Evolutionary conservation across 1,140 invertebrate genomes (phyloP).

Genomic region (Brachionus angularis): DNA sequence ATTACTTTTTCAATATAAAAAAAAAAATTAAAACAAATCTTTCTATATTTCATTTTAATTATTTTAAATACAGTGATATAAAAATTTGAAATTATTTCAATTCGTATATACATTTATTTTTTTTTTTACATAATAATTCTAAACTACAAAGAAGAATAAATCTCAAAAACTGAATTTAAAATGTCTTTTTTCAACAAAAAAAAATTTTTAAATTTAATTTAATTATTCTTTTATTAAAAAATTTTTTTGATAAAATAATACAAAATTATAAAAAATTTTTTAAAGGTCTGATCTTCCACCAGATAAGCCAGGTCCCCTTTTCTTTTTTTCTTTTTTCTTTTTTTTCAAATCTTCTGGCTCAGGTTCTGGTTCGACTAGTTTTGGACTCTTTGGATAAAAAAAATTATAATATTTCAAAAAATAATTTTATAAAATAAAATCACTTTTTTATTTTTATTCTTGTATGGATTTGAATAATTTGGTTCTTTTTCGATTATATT

Average conservation of each 20-base stretch:
- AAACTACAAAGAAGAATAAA: too few species aligned
- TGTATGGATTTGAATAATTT: constrained; percentile 6
- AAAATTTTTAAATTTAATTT: too few species aligned
- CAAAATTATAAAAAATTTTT: neutral
- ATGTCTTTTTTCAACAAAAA: too few species aligned
- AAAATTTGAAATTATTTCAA: too few species aligned
- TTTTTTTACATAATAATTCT: too few species aligned
- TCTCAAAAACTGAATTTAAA: too few species aligned
- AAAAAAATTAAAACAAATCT: neutral
- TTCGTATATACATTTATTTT: too few species aligned
- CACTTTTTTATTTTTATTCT: neutral
- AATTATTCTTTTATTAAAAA: too few species aligned
- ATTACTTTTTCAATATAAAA: neutral
- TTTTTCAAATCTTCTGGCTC: neutral
- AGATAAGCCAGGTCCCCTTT: constrained; percentile 19
- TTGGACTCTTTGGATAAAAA: too few species aligned
- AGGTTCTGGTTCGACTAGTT: neutral
- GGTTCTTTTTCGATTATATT: constrained; percentile 2
- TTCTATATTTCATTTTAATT: neutral
- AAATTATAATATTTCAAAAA: neutral
- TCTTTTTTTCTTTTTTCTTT: constrained; percentile 40
- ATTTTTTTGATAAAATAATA: neutral
- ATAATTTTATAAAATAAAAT: neutral
- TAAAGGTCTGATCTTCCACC: neutral
- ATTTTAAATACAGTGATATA: too few species aligned